Conservation (phyloP, 2,797 vertebrate genomes). For the Diglossa cyanea region DNA sequence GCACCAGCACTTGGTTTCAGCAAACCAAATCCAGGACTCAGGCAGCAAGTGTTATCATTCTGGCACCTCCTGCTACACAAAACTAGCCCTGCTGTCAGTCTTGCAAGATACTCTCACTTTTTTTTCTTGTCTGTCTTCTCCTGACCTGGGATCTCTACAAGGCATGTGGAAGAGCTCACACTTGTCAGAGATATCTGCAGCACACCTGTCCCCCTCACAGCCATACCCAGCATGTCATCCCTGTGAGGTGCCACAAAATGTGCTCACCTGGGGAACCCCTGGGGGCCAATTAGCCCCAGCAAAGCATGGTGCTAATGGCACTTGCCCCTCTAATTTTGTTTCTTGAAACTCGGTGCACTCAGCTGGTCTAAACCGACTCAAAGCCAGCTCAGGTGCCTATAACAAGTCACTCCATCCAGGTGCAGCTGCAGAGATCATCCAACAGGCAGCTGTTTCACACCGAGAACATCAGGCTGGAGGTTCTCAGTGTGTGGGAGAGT, state of each 20-base stretch:
- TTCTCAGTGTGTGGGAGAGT: too few relatives aligned
- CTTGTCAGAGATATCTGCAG: neutral
- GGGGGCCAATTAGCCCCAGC: neutral
- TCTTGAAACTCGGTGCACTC: neutral
- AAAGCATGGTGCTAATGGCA: rapidly evolving
- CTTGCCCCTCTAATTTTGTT: neutral
- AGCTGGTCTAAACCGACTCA: neutral
- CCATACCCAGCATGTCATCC: neutral
- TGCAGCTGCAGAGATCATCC: neutral
- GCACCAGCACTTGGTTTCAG: neutral
- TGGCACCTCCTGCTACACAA: neutral
- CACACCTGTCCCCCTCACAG: neutral
- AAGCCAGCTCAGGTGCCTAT: neutral
- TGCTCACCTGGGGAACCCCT: neutral
- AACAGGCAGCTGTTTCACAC: neutral
- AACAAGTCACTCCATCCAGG: neutral
- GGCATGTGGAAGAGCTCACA: neutral
- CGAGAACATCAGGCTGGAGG: neutral
- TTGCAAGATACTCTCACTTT: neutral
- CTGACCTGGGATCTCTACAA: neutral
- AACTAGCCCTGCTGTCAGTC: neutral
- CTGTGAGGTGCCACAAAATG: neutral
- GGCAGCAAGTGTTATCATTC: neutral
- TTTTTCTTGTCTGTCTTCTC: neutral
- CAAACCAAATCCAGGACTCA: neutral